Base-by-base conservation (phyloP, 2,888 invertebrate species). In the Physocephala rufipes region DNA sequence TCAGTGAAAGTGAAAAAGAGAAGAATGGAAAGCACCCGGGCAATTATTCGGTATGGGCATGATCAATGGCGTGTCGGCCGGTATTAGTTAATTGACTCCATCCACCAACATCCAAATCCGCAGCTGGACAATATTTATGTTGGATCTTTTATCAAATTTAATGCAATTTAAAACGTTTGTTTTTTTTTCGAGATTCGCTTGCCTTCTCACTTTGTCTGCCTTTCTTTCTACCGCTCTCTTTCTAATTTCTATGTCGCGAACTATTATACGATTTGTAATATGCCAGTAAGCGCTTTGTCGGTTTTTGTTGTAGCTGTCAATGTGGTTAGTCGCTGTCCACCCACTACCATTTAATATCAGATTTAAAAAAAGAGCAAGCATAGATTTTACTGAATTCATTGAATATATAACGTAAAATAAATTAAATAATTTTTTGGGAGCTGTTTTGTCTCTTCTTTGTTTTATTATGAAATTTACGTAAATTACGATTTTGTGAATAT, bases 101-200 rank as follows among this genome's bases (percentile, higher is more conserved):
- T 45, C 62, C 61, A 69, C 63, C 43, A 63, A 65, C 65, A 73
- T 55, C 65, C 64, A 49, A 64, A 69, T 63, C 53, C 65, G 53
- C 49, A 45, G n/a, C 69, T 64, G 61, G 12, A 55, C 49, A 0
- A 55, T 3, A n/a, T 9, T 24, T 49, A 12, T 15, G 19, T 21
- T 7, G 1, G 53, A 12, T 58, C 67, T 21, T 67, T 67, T 72
- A 74, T 70, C 36, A 67, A 67, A 71, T 74, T 72, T 76, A 76
- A 76, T 76, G 75, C 72, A 74, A 72, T 75, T 76, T 74, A 74
- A 76, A 76, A 62, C 72, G 63, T 47, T 45, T 63, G 47, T 47
- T 63, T 24, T n/a, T n/a, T 63, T 45, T 63, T 30, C 15, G 28
- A 19, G 1, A 7, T 36, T 36, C 9, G 5, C 36, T 36, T 36